phyloP scores from a whole-genome alignment of 1,140 invertebrate species.

The Panonychus citri region DNA sequence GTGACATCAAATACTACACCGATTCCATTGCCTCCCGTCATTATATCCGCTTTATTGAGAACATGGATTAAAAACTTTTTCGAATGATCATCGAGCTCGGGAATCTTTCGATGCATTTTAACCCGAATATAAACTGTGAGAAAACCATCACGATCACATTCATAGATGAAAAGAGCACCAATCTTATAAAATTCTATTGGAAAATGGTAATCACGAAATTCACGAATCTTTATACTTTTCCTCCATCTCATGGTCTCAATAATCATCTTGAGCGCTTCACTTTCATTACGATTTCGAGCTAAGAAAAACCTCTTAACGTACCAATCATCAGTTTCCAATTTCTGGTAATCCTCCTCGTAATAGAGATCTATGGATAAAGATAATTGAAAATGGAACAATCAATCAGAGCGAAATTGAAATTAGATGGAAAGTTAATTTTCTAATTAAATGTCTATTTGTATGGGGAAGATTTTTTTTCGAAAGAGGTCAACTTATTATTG shows the following conservation, averaged over 20 bases:
- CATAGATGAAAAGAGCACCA: slow-evolving; percentile 10
- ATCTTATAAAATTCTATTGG: slow-evolving; percentile 10
- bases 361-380: slow-evolving; percentile 3
- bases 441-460: background rate
- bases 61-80: slow-evolving; percentile 6
- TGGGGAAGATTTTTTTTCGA: background rate
- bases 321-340: slow-evolving; percentile 6
- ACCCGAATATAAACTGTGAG: slow-evolving; percentile 7
- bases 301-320: slow-evolving; percentile 9
- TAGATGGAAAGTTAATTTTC: background rate
- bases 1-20: slow-evolving; percentile 8
- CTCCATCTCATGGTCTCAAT: slow-evolving; percentile 3
- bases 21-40: slow-evolving; percentile 2
- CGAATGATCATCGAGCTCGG: background rate
- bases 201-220: slow-evolving; percentile 1
- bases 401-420: background rate
- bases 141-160: slow-evolving; percentile 3
- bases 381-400: background rate
- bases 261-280: slow-evolving; percentile 4
- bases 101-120: slow-evolving; percentile 7
- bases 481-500: background rate
- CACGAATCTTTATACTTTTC: background rate
- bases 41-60: slow-evolving; percentile 8
- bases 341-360: slow-evolving; percentile 5
- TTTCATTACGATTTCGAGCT: background rate